Base-by-base conservation (phyloP, 2,113 vertebrate species). In the Cynoglossus semilaevis region DNA sequence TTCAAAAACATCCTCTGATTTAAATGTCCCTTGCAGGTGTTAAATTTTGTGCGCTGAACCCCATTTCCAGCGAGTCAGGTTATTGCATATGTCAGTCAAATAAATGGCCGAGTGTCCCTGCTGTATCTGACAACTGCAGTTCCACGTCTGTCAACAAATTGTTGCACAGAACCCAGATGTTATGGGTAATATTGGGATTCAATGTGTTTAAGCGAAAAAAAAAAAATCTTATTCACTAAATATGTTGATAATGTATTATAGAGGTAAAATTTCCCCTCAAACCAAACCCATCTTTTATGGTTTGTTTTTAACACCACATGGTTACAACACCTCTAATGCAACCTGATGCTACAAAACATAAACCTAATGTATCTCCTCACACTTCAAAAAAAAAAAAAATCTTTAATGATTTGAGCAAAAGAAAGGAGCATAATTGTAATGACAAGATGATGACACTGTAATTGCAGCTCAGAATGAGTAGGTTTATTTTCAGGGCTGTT, bases 401-500 rank as follows among this genome's bases (percentile, higher is more conserved):
- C 43, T 2, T 4, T 59, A 41, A 70, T 62, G 44, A 19, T 46
- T 54, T 62, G 49, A 22, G 12, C 43, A 41, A 34, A 46, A 65
- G 55, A 70, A 77, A 69, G 36, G 35, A 7, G 8, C 41, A 58
- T 87, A 80, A 87, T 77, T 84, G 63, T 70, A 70, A 59, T 1
- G 41, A 45, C 50, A 64, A 55, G 62, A 76, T 80, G 63, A 80
- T 82, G 70, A 84, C 74, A 82, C 17, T 36, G 69, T 85, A 85
- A 88, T 88, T 87, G 76, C 70, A 60, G 53, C 74, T 55, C 36
- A 67, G 66, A 74, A 77, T 65, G 61, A 65, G 76, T 61, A 78
- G 59, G 70, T 74, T 82, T 87, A 87, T 85, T 85, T 83, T 79
- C 44, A 79, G 76, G 63, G 12, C 40, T 19, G 58, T 67, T 69